Percentiles rank a stretch among this genome's conserved stretches.
phyloP scores from a whole-genome alignment of 2,888 invertebrate genomes.

The Dasypolia templi region DNA sequence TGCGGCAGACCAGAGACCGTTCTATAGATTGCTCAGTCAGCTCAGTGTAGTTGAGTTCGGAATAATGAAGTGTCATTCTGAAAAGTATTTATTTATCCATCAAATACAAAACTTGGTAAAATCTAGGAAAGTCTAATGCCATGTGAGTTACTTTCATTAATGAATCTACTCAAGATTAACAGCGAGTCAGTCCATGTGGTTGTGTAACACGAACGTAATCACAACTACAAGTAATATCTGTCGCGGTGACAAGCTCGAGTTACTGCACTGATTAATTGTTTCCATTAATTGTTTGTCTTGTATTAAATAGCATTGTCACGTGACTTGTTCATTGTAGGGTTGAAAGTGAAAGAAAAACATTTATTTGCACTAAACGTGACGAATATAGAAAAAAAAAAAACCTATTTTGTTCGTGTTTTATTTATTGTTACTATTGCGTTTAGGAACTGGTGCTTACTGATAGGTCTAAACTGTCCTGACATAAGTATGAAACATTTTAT shows the following conservation, averaged over 20 bases:
- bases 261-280: conserved; percentile 41
- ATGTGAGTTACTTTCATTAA: conserved; percentile 23
- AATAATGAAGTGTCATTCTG: not conserved
- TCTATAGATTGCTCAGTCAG: not conserved
- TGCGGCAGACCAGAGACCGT: not conserved
- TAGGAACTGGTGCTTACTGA: too few species aligned
- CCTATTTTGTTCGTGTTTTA: not conserved
- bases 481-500: not conserved
- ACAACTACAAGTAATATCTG: conserved; percentile 48
- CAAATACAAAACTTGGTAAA: not conserved
- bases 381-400: not conserved
- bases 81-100: not conserved
- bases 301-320: conserved; percentile 20
- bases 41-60: not conserved
- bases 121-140: not conserved
- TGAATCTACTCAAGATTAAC: conserved; percentile 34
- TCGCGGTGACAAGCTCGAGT: conserved; percentile 29
- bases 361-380: not conserved
- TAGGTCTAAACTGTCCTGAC: not conserved
- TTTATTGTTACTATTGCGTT: not conserved
- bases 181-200: conserved; percentile 21
- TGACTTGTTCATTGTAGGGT: not conserved
- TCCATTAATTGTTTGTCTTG: conserved; percentile 39
- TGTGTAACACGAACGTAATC: conserved; percentile 46
- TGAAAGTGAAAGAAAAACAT: not conserved